A percentile compares a stretch with the other conserved stretches of the same genome.
Conservation (phyloP, 2,888 invertebrate species). For the Ophioninae sp. region DNA sequence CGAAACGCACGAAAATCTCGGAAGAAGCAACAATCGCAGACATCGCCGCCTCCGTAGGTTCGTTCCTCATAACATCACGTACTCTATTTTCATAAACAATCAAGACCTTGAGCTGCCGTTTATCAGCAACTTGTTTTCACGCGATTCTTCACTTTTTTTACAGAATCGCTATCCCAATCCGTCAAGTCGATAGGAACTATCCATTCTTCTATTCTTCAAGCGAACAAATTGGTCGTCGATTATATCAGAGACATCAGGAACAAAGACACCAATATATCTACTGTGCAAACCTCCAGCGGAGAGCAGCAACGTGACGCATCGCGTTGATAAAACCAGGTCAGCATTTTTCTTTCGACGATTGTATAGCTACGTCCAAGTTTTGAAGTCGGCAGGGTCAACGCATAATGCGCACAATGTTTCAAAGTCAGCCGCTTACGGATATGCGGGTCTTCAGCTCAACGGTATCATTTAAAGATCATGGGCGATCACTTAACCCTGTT, state of each 20-base stretch:
- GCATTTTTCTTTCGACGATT: background rate
- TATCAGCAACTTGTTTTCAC: background rate
- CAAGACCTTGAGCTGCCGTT: slow-evolving; percentile 10
- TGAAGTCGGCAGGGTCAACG: background rate
- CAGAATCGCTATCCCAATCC: slow-evolving; percentile 81
- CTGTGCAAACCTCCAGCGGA: slow-evolving; percentile 19
- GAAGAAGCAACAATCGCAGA: slow-evolving; percentile 68
- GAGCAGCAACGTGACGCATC: background rate
- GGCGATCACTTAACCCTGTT: too few species aligned
- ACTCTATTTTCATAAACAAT: slow-evolving; percentile 6
- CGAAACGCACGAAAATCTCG: slow-evolving; percentile 67
- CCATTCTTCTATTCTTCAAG: slow-evolving; percentile 81
- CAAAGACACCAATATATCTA: slow-evolving; percentile 36
- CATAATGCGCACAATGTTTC: background rate
- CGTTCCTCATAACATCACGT: slow-evolving; percentile 37
- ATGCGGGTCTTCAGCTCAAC: background rate
- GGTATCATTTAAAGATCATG: background rate
- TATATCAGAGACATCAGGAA: slow-evolving; percentile 82
- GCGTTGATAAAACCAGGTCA: slow-evolving; percentile 40
- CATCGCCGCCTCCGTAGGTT: slow-evolving; percentile 69
- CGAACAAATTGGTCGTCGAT: slow-evolving; percentile 81
- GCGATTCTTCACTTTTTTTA: background rate
- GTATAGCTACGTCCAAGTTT: too few species aligned
- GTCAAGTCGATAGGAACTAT: slow-evolving; percentile 79
- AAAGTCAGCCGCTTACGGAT: background rate